Percentiles rank a stretch among this genome's conserved stretches.
Evolutionary conservation across 2,797 vertebrate species (phyloP).

Genomic region (Phoebastria nigripes): DNA sequence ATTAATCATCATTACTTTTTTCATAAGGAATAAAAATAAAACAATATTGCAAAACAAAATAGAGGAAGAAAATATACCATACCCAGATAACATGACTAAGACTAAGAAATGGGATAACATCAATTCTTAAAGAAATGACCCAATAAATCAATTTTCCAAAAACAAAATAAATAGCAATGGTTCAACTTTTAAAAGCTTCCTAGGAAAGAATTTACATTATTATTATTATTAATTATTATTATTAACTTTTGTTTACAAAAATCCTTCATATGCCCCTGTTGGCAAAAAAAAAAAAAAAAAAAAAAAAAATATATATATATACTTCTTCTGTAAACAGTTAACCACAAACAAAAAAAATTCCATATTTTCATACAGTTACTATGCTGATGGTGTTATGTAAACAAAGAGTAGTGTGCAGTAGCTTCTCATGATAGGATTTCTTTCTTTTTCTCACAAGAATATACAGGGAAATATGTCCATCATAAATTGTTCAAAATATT

Average conservation of each 20-base stretch:
- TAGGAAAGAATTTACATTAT: constrained; percentile 59
- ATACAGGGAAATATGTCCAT: background rate
- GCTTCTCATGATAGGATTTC: background rate
- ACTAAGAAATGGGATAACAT: background rate
- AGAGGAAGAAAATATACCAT: constrained; percentile 37
- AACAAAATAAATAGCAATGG: constrained; percentile 63
- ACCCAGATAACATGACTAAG: constrained; percentile 31
- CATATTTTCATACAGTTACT: constrained; percentile 30
- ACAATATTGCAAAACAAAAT: constrained; percentile 19
- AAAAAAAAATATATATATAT: constrained; percentile 42
- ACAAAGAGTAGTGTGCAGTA: constrained; percentile 55
- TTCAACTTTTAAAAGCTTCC: constrained; percentile 28
- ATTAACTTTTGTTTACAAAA: constrained; percentile 53
- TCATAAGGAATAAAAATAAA: constrained; percentile 48
- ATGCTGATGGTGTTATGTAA: constrained; percentile 60
- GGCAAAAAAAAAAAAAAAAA: constrained; percentile 31
- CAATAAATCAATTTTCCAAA: constrained; percentile 20
- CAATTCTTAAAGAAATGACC: constrained; percentile 40
- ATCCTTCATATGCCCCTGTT: constrained; percentile 49
- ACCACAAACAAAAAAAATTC: constrained; percentile 20
- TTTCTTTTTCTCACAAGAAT: background rate
- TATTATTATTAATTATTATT: constrained; percentile 40
- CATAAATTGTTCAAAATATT: background rate
- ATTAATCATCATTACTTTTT: constrained; percentile 47
- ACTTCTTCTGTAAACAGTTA: constrained; percentile 69